These are phyloP conservation scores for Chrysolina oricalcia DNA, from an alignment of 2,888 invertebrate species.

Conservation along the genomic window DNA sequence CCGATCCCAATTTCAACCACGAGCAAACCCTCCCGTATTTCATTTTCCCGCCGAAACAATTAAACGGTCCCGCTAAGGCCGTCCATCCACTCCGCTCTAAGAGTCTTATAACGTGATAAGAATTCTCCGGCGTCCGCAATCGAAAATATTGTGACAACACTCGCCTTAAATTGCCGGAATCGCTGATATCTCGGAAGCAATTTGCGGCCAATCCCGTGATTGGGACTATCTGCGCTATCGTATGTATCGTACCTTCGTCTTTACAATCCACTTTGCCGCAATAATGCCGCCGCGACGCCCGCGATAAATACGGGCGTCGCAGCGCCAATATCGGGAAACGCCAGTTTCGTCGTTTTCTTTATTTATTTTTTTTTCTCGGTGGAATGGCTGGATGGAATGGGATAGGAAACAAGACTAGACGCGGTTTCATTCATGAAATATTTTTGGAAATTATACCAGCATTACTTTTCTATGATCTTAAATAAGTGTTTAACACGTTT, in stretches of 20 bases:
- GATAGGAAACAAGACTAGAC: background rate
- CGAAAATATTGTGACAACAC: conserved; percentile 63
- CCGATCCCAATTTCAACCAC: background rate
- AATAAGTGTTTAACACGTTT: too few species aligned
- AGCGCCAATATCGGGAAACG: conserved; percentile 3
- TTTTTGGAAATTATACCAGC: too few species aligned
- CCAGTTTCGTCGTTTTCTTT: conserved; percentile 26
- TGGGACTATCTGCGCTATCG: conserved; percentile 66
- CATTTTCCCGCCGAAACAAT: conserved; percentile 14
- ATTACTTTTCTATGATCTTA: too few species aligned
- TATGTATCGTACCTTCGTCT: conserved; percentile 64
- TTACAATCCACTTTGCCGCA: conserved; percentile 65
- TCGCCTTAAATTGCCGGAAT: conserved; percentile 65
- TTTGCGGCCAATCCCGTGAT: conserved; percentile 68
- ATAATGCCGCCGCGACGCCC: conserved; percentile 40
- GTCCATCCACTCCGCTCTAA: conserved; percentile 40
- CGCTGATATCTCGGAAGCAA: conserved; percentile 67
- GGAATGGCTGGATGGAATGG: background rate
- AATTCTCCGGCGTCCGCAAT: conserved; percentile 32
- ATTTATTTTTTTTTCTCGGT: conserved; percentile 28
- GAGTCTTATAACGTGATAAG: conserved; percentile 46
- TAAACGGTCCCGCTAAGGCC: conserved; percentile 25
- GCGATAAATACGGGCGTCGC: conserved; percentile 37
- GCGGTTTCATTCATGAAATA: too few species aligned
- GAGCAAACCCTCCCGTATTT: background rate